phyloP scores from a whole-genome alignment of 1,140 invertebrate genomes.

The Chrysoperla carnea region DNA sequence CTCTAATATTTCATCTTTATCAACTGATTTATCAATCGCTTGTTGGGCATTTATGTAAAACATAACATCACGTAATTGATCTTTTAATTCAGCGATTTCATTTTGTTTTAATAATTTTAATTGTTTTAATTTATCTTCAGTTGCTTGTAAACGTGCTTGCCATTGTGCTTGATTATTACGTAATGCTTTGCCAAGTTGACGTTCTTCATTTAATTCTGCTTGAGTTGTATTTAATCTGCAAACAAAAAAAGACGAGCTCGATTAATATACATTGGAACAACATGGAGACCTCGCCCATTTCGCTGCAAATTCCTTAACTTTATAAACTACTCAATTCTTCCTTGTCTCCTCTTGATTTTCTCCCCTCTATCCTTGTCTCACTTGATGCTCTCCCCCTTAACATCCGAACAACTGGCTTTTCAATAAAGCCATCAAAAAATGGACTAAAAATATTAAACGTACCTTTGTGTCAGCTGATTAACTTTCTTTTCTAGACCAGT shows the following conservation, averaged over 20 bases:
- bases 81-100: conserved; percentile 68
- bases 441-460: conserved; percentile 4
- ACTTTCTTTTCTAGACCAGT: conserved; percentile 46
- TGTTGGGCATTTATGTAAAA: conserved; percentile 84
- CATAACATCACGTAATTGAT: conserved; percentile 90
- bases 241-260: conserved; percentile 4
- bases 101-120: conserved; percentile 36
- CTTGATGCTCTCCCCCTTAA: no score
- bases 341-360: no score
- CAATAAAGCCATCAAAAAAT: neutral
- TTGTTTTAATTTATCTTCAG: conserved; percentile 43
- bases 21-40: conserved; percentile 34
- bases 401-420: neutral
- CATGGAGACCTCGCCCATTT: no score
- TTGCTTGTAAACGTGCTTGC: conserved; percentile 43
- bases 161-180: conserved; percentile 60
- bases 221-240: conserved; percentile 32
- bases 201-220: conserved; percentile 58
- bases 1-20: conserved; percentile 48
- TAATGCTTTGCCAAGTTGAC: conserved; percentile 54
- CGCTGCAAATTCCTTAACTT: neutral
- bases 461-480: conserved; percentile 36
- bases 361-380: no score
- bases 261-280: no score
- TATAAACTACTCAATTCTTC: neutral